Evolutionary conservation across 2,797 vertebrate genomes (phyloP), one percentile per base, ranked within the genome.

Genomic region (Sebastolobus alascanus): DNA sequence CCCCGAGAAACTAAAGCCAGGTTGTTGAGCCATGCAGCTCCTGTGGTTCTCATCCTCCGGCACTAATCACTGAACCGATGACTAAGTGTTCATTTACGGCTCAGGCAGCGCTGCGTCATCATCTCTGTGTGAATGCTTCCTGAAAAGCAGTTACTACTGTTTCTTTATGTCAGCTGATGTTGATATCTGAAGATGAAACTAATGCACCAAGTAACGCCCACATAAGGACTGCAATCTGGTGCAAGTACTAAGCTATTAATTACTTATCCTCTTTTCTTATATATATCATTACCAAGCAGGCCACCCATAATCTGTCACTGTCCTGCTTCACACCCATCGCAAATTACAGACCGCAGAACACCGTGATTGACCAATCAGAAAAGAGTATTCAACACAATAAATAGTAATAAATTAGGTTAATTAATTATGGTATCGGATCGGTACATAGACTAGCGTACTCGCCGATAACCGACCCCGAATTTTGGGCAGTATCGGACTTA

Each of bases 1-100:
- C 82, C 55, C 35, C 0, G 52, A 81, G 75, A 81, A 84, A 90
- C 77, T 71, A 68, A 83, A 91, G 77, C 77, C 83, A 56, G 22
- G 46, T 8, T 59, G 80, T 70, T 76, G 73, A 88, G 65, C 25
- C 55, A 68, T 18, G 61, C 52, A 72, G 66, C 25, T 69, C 52
- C 56, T 25, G 11, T 54, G 59, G 68, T 83, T 54, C 65, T 77
- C 68, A 55, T 79, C 73, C 59, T 81, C 55, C 70, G 64, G 5
- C 46, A 40, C 73, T 76, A 63, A 73, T 75, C 33, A 63, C 64
- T 52, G 59, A 71, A 58, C 31, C 38, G 73, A 76, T 78, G 77
- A 78, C 77, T 40, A 14, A 56, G 52, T 3, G 5, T 67, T 56
- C 37, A 70, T 73, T 75, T 60, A 66, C 2, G 7, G 14, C 59